Base-by-base conservation (phyloP, 64 coral and sea anemone genomes). In the Dendronephthya gigantea region DNA sequence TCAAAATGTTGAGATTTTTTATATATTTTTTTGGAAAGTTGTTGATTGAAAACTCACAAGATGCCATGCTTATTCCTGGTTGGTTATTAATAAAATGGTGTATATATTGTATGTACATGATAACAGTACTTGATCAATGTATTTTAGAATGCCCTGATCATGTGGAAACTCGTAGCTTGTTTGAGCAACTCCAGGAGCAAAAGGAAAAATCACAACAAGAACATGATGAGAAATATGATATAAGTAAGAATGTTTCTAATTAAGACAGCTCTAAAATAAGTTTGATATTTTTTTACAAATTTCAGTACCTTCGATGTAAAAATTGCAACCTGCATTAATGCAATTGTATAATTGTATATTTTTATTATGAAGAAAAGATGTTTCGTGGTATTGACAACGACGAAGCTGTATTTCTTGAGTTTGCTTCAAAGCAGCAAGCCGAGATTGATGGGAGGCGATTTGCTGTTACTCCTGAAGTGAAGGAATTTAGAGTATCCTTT, bases 401-500 rank as follows among this genome's bases (percentile, higher is more conserved):
- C 36, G 72, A 79, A 79, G 72, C 72, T 13, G 36, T 33, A 10
- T 79, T 79, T 79, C 72, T 79, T 33, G 72, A 79, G 36, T 79
- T 79, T 79, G 72, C 72, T 79, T 79, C 72, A 9, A 34, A 79
- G 17, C 72, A 79, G 36, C 72, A 79, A 79, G 72, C 72, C 15
- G 72, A 79, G 30, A 79, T 79, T 34, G 72, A 79, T 79, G 27
- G 27, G 0, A 34, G 72, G 22, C 34, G 72, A 19, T 79, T 79
- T 79, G 72, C 72, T 79, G 72, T 79, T 36, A 79, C 27, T 39
- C 8, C 72, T 0, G 72, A 79, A 79, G 36, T 79, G 19, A 35
- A 79, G 22, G 72, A 79, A 79, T 79, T 79, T 79, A 79, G 72
- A 33, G 36, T 79, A 79, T 79, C 72, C 32, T 79, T 79, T 76